Conservation (phyloP, 2,113 vertebrate genomes). For the Calonectris borealis region DNA sequence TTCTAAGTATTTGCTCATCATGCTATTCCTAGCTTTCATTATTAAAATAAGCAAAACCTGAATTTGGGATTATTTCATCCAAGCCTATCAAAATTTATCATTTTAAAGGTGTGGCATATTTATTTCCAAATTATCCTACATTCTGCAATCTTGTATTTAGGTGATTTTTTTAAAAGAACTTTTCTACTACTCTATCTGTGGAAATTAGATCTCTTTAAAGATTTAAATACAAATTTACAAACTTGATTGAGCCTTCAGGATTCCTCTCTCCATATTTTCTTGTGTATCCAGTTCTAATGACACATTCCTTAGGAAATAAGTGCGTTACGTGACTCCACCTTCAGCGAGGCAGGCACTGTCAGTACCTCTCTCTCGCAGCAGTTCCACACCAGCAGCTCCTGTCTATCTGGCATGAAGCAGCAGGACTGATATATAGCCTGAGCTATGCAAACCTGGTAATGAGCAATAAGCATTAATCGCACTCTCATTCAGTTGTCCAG, state of each 20-base stretch:
- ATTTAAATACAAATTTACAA: background rate
- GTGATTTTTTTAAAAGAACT: background rate
- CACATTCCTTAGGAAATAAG: background rate
- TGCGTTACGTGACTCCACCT: fast-evolving
- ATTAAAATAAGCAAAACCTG: background rate
- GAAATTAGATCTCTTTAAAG: background rate
- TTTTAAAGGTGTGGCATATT: background rate
- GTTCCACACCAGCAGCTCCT: background rate
- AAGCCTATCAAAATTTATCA: fast-evolving
- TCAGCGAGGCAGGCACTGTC: background rate
- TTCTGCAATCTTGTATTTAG: background rate
- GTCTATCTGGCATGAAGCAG: background rate
- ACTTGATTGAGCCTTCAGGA: background rate
- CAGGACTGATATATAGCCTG: background rate
- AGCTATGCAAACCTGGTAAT: background rate
- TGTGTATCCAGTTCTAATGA: background rate
- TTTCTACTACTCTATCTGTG: background rate
- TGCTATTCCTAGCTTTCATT: background rate
- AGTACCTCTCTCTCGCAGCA: background rate
- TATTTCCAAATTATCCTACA: background rate
- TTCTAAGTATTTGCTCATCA: background rate
- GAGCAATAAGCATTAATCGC: background rate
- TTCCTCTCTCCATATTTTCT: background rate
- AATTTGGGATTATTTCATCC: background rate
- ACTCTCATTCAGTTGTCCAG: background rate